phyloP scores from a whole-genome alignment of 2,113 vertebrate species.

The Ascaphus truei region DNA sequence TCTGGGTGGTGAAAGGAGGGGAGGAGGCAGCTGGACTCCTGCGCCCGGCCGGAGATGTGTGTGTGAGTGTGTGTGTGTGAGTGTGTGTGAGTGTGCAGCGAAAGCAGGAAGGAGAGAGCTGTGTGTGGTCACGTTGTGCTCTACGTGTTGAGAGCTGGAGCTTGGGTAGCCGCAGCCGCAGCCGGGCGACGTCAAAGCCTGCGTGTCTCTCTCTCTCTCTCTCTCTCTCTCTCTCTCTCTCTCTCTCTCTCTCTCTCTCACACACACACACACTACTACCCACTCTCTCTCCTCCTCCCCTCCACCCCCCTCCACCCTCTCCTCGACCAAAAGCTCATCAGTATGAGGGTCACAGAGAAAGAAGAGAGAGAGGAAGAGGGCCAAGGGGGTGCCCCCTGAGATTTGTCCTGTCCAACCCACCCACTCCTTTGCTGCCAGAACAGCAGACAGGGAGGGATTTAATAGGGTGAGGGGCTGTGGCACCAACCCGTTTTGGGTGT shows the following conservation, averaged over 20 bases:
- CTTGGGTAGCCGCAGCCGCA: conserved; percentile 73
- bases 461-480: not conserved
- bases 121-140: conserved; percentile 81
- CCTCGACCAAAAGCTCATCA: conserved; percentile 1
- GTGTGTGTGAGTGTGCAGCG: not conserved
- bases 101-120: conserved; percentile 40
- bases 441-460: not conserved
- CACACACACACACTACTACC: too few relatives aligned
- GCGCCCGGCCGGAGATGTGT: not conserved
- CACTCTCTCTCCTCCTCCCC: not conserved
- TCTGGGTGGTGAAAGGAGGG: conserved; percentile 30
- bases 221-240: conserved; percentile 35
- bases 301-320: not conserved
- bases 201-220: conserved; percentile 59
- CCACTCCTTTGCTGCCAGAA: not conserved
- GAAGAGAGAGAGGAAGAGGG: not conserved
- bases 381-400: too few relatives aligned
- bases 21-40: conserved; percentile 6
- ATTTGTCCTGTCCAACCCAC: not conserved
- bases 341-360: conserved; percentile 18
- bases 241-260: not conserved
- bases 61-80: not conserved
- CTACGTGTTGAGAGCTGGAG: conserved; percentile 73
- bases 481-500: too few relatives aligned
- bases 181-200: conserved; percentile 71